Conservation (phyloP, 1,140 invertebrate genomes). For the Meloidogyne hapla region DNA sequence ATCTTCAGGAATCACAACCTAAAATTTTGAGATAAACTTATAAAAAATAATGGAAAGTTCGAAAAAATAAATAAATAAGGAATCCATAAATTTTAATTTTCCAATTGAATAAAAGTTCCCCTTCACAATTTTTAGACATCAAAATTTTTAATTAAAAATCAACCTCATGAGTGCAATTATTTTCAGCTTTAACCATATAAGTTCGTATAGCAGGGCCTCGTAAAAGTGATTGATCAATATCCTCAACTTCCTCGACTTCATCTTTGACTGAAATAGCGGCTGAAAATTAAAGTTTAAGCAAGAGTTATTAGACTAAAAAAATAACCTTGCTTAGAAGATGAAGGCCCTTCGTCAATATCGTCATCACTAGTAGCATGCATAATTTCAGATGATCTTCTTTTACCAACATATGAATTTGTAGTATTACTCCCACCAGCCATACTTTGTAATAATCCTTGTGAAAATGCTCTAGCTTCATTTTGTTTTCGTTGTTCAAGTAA, state of each 20-base stretch:
- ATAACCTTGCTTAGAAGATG: not conserved
- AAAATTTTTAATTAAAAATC: not conserved
- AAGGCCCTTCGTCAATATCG: not conserved
- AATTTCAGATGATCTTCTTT: not conserved
- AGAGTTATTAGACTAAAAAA: not conserved
- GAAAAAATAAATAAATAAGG: not conserved
- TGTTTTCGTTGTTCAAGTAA: constrained; percentile 16
- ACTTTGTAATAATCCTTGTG: not conserved
- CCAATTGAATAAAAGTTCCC: no score
- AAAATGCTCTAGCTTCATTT: constrained; percentile 4
- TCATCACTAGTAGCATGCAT: not conserved
- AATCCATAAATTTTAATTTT: not conserved
- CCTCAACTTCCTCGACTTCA: constrained; percentile 8
- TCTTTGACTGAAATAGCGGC: constrained; percentile 6
- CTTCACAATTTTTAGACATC: no score
- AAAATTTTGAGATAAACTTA: constrained; percentile 19
- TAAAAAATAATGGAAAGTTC: no score
- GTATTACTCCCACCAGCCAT: not conserved
- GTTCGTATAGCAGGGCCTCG: not conserved
- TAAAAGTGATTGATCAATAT: not conserved
- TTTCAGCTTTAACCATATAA: constrained; percentile 4
- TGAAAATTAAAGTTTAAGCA: not conserved
- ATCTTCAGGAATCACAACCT: constrained; percentile 64
- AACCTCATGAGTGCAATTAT: constrained; percentile 26
- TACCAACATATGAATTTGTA: not conserved